These are phyloP conservation scores for Coelogynopora nodosa DNA, from an alignment of 2,888 invertebrate species.

Conservation along the genomic window DNA sequence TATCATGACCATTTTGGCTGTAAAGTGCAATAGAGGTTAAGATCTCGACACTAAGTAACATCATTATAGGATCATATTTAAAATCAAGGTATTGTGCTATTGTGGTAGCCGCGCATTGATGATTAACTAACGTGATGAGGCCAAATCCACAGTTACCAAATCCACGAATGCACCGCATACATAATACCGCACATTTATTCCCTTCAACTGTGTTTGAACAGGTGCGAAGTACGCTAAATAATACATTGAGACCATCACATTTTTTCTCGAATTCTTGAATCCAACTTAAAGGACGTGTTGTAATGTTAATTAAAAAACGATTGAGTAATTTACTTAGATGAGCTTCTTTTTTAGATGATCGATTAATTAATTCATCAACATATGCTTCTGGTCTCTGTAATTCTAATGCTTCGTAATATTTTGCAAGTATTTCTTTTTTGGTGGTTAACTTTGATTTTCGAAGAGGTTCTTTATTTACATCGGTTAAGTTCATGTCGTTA, in stretches of 20 bases:
- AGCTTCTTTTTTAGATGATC: background rate
- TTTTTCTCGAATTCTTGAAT: background rate
- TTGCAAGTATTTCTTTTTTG: background rate
- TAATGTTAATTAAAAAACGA: background rate
- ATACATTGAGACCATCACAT: conserved; percentile 2
- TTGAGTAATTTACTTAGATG: background rate
- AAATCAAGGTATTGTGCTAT: conserved; percentile 11
- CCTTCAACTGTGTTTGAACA: conserved; percentile 8
- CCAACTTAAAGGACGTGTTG: background rate
- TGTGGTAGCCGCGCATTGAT: background rate
- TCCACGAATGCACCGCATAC: conserved; percentile 32
- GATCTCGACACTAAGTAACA: conserved; percentile 34
- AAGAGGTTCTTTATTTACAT: background rate
- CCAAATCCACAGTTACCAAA: conserved; percentile 43
- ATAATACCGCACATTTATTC: background rate
- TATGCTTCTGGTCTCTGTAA: background rate
- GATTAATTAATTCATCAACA: background rate
- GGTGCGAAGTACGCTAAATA: background rate
- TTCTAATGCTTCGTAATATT: background rate
- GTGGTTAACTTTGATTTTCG: background rate
- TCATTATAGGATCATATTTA: conserved; percentile 29
- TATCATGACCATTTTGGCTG: conserved; percentile 29
- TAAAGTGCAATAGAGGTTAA: conserved; percentile 32
- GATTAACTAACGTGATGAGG: conserved; percentile 23
- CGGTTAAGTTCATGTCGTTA: background rate